These are phyloP conservation scores for Chunga burmeisteri DNA, from an alignment of 2,113 vertebrate genomes.

Conservation along the genomic window DNA sequence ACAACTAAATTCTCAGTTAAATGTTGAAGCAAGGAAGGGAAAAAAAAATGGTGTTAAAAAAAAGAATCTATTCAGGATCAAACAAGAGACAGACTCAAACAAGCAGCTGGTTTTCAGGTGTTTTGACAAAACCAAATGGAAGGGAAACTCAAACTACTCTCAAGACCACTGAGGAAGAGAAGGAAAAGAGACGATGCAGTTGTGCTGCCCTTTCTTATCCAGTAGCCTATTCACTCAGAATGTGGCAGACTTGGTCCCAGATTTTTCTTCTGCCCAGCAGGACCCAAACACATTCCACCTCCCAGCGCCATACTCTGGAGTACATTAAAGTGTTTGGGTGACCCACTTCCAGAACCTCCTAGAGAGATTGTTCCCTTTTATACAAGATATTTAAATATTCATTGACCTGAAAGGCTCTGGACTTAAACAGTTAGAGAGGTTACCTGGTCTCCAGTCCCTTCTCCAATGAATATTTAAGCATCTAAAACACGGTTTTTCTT, in stretches of 20 bases:
- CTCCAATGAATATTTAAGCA: slow-evolving; percentile 42
- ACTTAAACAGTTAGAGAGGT: neutral
- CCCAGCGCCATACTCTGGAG: neutral
- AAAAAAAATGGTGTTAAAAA: neutral
- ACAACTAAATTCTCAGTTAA: neutral
- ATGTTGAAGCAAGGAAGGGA: neutral
- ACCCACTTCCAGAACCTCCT: slow-evolving; percentile 17
- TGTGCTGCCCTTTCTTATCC: neutral
- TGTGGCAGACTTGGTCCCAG: neutral
- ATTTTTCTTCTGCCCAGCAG: neutral
- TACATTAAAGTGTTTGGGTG: neutral
- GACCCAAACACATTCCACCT: neutral
- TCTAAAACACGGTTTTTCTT: neutral
- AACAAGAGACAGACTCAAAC: neutral
- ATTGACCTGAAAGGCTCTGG: neutral
- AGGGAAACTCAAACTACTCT: neutral
- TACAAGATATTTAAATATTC: slow-evolving; percentile 23
- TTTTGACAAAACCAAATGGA: neutral
- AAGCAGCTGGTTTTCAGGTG: neutral
- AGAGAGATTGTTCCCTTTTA: neutral
- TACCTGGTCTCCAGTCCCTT: slow-evolving; percentile 23
- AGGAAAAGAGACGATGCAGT: neutral
- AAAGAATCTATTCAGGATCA: neutral
- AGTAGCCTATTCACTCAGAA: neutral
- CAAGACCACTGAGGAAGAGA: neutral